Evolutionary conservation across 2,113 vertebrate species (phyloP), one percentile per base, ranked within the genome.

Genomic region (Thalassarche chlororhynchos): DNA sequence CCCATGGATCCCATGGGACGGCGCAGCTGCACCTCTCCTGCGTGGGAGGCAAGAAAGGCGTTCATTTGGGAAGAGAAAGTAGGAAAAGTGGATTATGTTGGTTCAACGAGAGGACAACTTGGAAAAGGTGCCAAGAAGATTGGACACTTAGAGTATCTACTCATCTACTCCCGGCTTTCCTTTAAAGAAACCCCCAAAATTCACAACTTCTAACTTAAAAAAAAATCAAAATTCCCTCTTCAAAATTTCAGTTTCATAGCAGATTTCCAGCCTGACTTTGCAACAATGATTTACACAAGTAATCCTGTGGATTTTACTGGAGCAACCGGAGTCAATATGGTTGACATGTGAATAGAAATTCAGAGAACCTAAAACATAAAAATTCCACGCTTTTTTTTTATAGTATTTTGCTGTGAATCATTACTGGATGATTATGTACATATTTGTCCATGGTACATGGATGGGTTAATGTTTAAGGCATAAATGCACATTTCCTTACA

Each of bases 141-240:
- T 0, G 3, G 49, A 49, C 18, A 13, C 31, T 65, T 24, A 10
- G 25, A 38, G 10, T 51, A 68, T 26, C 28, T 82, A 24, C 29
- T 47, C 14, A 8, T 66, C 26, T 80, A 40, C 12, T 64, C 5
- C 36, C 47, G 0, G 0, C 4, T 80, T 58, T 64, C 32, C 26
- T 91, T 87, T 52, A 79, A 71, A 64, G 12, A 81, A 40, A 2
- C 1, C 2, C 10, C 8, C 10, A 36, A 54, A 82, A 44, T 69
- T 60, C 5, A 2, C 5, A 58, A 42, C 15, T 46, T 38, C 38
- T n/a, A n/a, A n/a, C n/a, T 38, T 16, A 17, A 57, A 71, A 85
- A 88, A 74, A 52, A 8, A 18, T 12, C 6, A 13, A 9, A 42
- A 46, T 68, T 81, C 8, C 2, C 4, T 68, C 16, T 65, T 87